Evolutionary conservation across 2,888 invertebrate genomes (phyloP).

Genomic region (Parasteatoda lunata): DNA sequence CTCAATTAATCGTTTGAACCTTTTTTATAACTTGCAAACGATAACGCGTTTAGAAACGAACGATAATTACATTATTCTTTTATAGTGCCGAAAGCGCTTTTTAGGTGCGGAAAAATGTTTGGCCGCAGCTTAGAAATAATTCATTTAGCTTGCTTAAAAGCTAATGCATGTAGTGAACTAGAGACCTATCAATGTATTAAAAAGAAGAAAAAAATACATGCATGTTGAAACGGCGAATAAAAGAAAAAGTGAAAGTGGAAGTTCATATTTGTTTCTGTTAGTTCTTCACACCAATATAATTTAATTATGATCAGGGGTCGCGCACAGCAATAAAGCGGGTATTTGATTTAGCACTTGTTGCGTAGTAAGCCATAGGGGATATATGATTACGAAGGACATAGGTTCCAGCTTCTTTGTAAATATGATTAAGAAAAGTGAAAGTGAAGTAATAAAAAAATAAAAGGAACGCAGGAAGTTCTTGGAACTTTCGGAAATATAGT

Average conservation of each 20-base stretch:
- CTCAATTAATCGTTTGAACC: slow-evolving; percentile 36
- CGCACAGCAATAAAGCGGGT: background rate
- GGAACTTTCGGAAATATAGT: background rate
- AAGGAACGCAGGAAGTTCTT: slow-evolving; percentile 1
- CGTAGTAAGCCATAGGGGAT: background rate
- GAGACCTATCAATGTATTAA: background rate
- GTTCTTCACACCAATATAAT: slow-evolving; percentile 46
- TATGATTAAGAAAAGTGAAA: slow-evolving; percentile 21
- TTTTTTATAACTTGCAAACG: slow-evolving; percentile 1
- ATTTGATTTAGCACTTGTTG: slow-evolving; percentile 40
- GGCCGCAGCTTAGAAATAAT: slow-evolving; percentile 49
- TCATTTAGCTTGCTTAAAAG: slow-evolving; percentile 62
- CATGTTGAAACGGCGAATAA: background rate
- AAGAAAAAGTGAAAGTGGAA: background rate
- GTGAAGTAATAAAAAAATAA: slow-evolving; percentile 15
- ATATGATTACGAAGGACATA: slow-evolving; percentile 35
- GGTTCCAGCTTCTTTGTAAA: slow-evolving; percentile 10
- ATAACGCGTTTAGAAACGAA: slow-evolving; percentile 54
- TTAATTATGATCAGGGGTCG: slow-evolving; percentile 23
- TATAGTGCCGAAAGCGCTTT: slow-evolving; percentile 59
- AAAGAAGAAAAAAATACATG: background rate
- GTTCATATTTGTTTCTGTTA: slow-evolving; percentile 30
- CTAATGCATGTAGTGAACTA: slow-evolving; percentile 35
- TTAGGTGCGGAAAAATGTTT: slow-evolving; percentile 63
- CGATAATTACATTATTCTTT: slow-evolving; percentile 53